phyloP scores from a whole-genome alignment of 2,113 vertebrate species.

The Leptodactylus fuscus region DNA sequence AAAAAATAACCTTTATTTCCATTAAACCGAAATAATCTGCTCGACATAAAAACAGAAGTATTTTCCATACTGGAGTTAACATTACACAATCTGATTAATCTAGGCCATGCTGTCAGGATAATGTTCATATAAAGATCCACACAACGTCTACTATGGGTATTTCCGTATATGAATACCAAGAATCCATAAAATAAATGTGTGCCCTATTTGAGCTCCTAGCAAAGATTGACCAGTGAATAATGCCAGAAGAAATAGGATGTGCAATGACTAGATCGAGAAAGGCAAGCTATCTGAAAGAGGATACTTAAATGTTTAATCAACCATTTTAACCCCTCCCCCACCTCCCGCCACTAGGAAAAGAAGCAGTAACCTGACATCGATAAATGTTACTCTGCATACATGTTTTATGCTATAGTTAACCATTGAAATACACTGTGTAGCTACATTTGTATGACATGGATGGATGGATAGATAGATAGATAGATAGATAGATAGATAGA shows the following conservation, averaged over 20 bases:
- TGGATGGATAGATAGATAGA: too few relatives aligned
- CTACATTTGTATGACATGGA: too few relatives aligned
- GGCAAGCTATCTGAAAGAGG: not conserved
- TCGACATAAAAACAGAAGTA: constrained; percentile 4
- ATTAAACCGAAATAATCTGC: not conserved
- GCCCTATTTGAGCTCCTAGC: not conserved
- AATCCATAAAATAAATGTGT: constrained; percentile 28
- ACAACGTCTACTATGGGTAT: constrained; percentile 24
- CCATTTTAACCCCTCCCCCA: not conserved
- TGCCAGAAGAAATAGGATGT: constrained; percentile 9
- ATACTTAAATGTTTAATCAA: constrained; percentile 5
- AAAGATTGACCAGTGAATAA: not conserved
- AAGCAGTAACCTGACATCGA: too few relatives aligned
- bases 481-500: too few relatives aligned
- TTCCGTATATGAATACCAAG: constrained; percentile 5
- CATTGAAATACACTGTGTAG: too few relatives aligned
- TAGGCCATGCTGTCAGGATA: constrained; percentile 37
- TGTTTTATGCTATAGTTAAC: too few relatives aligned
- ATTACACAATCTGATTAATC: constrained; percentile 37
- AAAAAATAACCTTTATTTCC: not conserved
- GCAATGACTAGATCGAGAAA: constrained; percentile 2
- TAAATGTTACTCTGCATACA: too few relatives aligned
- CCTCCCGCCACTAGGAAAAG: not conserved
- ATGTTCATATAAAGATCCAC: constrained; percentile 31
- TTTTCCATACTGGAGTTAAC: constrained; percentile 24